These are phyloP conservation scores for Tribolium madens DNA, from an alignment of 1,140 invertebrate species.

Conservation along the genomic window DNA sequence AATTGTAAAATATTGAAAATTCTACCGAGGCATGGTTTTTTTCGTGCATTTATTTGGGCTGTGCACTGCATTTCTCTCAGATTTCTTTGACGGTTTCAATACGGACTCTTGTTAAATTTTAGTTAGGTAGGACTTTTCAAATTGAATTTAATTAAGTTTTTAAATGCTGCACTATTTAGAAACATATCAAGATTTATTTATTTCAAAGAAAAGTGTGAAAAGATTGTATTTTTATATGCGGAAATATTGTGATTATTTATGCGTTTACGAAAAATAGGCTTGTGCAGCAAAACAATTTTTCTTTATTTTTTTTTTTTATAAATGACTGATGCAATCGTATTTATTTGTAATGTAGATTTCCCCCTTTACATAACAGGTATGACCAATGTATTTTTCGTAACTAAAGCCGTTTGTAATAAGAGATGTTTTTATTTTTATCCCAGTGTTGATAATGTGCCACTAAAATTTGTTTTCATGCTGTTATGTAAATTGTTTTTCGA, in stretches of 20 bases:
- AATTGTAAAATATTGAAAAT: slow-evolving; percentile 26
- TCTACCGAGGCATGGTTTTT: background rate
- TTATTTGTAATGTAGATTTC: slow-evolving; percentile 43
- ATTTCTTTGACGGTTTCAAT: slow-evolving; percentile 24
- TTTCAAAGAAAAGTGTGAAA: slow-evolving; percentile 23
- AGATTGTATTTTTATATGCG: slow-evolving; percentile 41
- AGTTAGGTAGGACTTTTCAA: slow-evolving; percentile 43
- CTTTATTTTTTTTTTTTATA: slow-evolving; percentile 45
- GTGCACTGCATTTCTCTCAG: slow-evolving; percentile 16
- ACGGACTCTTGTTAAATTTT: slow-evolving; percentile 39
- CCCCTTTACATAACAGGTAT: slow-evolving; percentile 14
- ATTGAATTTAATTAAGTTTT: slow-evolving; percentile 35
- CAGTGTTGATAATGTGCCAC: slow-evolving; percentile 32
- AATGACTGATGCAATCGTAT: slow-evolving; percentile 42
- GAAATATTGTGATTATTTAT: slow-evolving; percentile 43
- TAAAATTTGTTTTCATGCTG: slow-evolving; percentile 37
- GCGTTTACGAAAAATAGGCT: slow-evolving; percentile 12
- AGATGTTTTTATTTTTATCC: background rate
- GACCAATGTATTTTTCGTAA: slow-evolving; percentile 37
- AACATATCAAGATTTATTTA: slow-evolving; percentile 57
- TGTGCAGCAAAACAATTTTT: slow-evolving; percentile 40
- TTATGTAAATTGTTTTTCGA: slow-evolving; percentile 34
- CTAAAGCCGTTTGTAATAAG: slow-evolving; percentile 32
- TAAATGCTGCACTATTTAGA: slow-evolving; percentile 51
- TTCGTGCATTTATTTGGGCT: slow-evolving; percentile 34